phyloP scores from a whole-genome alignment of 1,140 invertebrate genomes.

The Megathymus violae region DNA sequence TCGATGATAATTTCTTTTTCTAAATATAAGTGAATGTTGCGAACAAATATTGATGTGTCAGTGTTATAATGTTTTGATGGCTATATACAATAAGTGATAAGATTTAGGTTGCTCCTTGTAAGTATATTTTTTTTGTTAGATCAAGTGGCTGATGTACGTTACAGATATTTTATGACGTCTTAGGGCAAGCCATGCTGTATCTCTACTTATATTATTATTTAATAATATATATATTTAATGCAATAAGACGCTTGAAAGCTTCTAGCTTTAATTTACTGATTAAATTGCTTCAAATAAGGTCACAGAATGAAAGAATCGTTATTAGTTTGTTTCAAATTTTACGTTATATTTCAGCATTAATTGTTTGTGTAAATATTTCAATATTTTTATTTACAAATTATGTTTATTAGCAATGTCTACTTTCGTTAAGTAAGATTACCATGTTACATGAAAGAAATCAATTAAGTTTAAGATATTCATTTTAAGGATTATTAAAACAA shows the following conservation, averaged over 20 bases:
- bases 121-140: slow-evolving; percentile 18
- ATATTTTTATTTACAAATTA: slow-evolving; percentile 59
- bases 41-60: slow-evolving; percentile 14
- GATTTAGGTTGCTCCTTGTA: slow-evolving; percentile 19
- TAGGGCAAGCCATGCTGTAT: slow-evolving; percentile 54
- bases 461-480: slow-evolving; percentile 61
- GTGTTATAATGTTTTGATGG: slow-evolving; percentile 8
- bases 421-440: slow-evolving; percentile 46
- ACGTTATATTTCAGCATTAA: slow-evolving; percentile 58
- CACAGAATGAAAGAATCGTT: slow-evolving; percentile 58
- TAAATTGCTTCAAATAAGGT: slow-evolving; percentile 52
- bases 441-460: slow-evolving; percentile 48
- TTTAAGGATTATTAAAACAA: slow-evolving; percentile 61
- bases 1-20: slow-evolving; percentile 32
- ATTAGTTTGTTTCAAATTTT: slow-evolving; percentile 68
- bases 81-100: slow-evolving; percentile 13
- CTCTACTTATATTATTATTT: slow-evolving; percentile 53
- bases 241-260: slow-evolving; percentile 51
- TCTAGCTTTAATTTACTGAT: slow-evolving; percentile 63
- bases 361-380: slow-evolving; percentile 77
- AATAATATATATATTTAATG: slow-evolving; percentile 47
- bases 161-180: slow-evolving; percentile 25
- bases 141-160: slow-evolving; percentile 19
- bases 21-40: slow-evolving; percentile 16
- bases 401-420: slow-evolving; percentile 55